Evolutionary conservation across 2,113 vertebrate species (phyloP).

Genomic region (Tragelaphus scriptus): DNA sequence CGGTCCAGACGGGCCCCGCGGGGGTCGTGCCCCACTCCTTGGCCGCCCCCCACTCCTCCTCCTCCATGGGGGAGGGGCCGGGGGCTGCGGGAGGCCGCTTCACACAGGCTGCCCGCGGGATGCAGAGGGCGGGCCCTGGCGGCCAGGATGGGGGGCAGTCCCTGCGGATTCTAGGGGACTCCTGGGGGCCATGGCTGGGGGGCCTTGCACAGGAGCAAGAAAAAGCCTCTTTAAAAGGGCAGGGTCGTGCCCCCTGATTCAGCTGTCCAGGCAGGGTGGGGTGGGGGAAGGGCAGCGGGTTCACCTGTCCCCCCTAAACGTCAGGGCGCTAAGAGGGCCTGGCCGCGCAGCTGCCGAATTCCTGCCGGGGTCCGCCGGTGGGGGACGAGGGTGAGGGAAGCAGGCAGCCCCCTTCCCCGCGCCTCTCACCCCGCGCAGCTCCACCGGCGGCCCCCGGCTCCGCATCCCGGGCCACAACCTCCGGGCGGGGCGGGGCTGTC

Average conservation of each 20-base stretch:
- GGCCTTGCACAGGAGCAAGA: slow-evolving; percentile 19
- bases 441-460: slow-evolving; percentile 63
- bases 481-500: slow-evolving; percentile 22
- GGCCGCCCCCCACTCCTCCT: slow-evolving; percentile 46
- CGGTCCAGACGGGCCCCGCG: slow-evolving; percentile 87
- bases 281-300: slow-evolving; percentile 9
- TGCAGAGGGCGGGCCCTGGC: slow-evolving; percentile 41
- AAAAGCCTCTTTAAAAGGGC: background rate
- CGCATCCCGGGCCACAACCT: slow-evolving; percentile 47
- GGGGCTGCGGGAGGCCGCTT: slow-evolving; percentile 62
- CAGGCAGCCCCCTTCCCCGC: slow-evolving; percentile 49
- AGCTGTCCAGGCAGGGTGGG: background rate
- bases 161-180: slow-evolving; percentile 12
- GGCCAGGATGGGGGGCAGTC: slow-evolving; percentile 35
- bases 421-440: slow-evolving; percentile 62
- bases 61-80: slow-evolving; percentile 72
- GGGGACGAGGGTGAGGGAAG: slow-evolving; percentile 52
- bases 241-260: background rate
- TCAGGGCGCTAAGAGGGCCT: slow-evolving; percentile 26
- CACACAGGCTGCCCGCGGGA: slow-evolving; percentile 59
- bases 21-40: slow-evolving; percentile 44
- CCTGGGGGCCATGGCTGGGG: slow-evolving; percentile 50
- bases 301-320: slow-evolving; percentile 35
- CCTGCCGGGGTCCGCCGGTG: slow-evolving; percentile 57
- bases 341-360: background rate